Evolutionary conservation across 2,888 invertebrate genomes (phyloP), one percentile per base, ranked within the genome.

Genomic region (Drosophila hawaiiensis): DNA sequence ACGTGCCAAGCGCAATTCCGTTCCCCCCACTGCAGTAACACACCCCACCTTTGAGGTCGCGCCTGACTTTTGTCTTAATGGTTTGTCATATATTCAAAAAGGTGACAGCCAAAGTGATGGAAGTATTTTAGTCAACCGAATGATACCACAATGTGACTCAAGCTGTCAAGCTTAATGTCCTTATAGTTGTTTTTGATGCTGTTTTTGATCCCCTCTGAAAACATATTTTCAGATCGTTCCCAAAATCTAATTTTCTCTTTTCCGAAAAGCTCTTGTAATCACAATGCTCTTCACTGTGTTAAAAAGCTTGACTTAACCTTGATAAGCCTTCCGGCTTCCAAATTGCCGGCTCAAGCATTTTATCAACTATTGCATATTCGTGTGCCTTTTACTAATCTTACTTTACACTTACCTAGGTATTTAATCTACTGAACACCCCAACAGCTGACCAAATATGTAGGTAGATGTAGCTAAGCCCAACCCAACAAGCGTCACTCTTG

Each of bases 1-100:
- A 73, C 68, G 76, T 68, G 76, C 64, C 62, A 72, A 37, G 52
- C 43, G 63, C 79, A 74, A 47, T 79, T 77, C 79, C 75, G 70
- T 49, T 29, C 66, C 50, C 50, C 50, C 50, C 12, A 5, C 25
- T 35, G 22, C 31, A 39, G 50, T 47, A 41, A 28, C 53, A 52
- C 39, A 12, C 12, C 14, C 35, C 22, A 9, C 16, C 61, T 49
- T 49, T 59, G 67, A 68, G 78, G 62, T 76, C 55, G 64, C 67
- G 71, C 70, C 77, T 71, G 83, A 80, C 83, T 77, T 84, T 80
- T 82, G 85, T 78, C 69, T 84, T 80, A 85, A 83, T 83, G 80
- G 77, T 62, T 72, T 83, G 68, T 72, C 82, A 80, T 82, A 75
- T 75, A 79, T 80, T 62, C 43, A 53, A 63, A 66, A 61, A 28